Base-by-base conservation (phyloP, 2,797 vertebrate genomes). In the Iguana delicatissima region DNA sequence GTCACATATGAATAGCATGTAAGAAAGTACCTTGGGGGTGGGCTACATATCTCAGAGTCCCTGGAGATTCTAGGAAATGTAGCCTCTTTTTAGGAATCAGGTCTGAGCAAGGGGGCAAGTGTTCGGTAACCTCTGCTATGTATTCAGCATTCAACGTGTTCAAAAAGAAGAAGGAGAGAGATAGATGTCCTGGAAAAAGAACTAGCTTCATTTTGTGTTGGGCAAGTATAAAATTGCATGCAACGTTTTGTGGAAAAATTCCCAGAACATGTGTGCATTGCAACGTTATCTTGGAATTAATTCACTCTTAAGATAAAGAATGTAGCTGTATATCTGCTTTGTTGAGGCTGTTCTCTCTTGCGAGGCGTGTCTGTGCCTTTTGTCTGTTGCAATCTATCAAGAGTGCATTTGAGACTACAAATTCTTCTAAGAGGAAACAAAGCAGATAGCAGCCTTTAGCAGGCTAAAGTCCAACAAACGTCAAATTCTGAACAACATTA, bases 351-450 rank as follows among this genome's bases (percentile, higher is more conserved):
- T 89, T 92, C 76, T 94, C 94, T 96, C 93, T 93, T 89, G 89
- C 84, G 94, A 9, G 81, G 1, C 1, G 50, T 22, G 10, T 89
- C 92, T 84, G 84, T 89, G 95, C 90, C 94, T 95, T 95, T 97
- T 92, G 86, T 93, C 94, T 93, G 69, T 90, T 94, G 84, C 79
- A 80, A 86, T 94, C 91, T 94, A 91, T 92, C 91, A 93, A 82
- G 84, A 59, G 86, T 80, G 22, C 86, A 52, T 93, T 92, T 95
- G 93, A 94, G 95, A 86, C 87, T 89, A 94, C 90, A 97, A 97
- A 97, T 98, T 97, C 96, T 96, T 97, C 95, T 97, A 97, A 97
- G 97, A 97, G 97, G 97, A 98, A 98, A 97, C 97, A 98, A 98
- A 96, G 97, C 96, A 95, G 94, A 94, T 96, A 96, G 97, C 97